Conservation (phyloP, 2,113 vertebrate genomes). For the Takifugu bimaculatus region DNA sequence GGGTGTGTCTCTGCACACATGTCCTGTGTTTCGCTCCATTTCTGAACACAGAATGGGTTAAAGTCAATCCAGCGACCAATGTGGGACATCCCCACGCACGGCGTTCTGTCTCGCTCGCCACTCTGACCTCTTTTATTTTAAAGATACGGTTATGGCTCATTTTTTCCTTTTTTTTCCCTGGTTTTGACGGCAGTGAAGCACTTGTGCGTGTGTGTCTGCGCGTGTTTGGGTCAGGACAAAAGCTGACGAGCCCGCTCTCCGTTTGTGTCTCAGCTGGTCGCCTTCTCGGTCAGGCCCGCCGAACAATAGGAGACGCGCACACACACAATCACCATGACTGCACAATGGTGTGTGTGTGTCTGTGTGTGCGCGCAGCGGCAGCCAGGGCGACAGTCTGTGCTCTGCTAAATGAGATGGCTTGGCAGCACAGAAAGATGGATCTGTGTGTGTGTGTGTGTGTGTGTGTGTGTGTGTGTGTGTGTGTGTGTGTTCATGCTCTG, state of each 20-base stretch:
- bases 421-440: conserved; percentile 32
- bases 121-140: conserved; percentile 21
- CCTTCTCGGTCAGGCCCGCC: conserved; percentile 43
- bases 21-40: neutral
- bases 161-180: neutral
- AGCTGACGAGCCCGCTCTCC: conserved; percentile 40
- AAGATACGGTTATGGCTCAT: too few relatives aligned
- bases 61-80: conserved; percentile 21
- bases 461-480: neutral
- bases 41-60: conserved; percentile 5
- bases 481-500: conserved; percentile 21
- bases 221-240: conserved; percentile 55
- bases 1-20: conserved; percentile 40
- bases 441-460: too few relatives aligned
- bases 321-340: conserved; percentile 8
- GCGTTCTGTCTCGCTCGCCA: neutral
- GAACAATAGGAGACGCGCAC: conserved; percentile 53
- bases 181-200: neutral
- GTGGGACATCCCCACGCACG: conserved; percentile 8
- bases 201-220: conserved; percentile 9
- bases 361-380: too few relatives aligned
- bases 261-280: conserved; percentile 62
- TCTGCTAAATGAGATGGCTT: too few relatives aligned
- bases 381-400: too few relatives aligned
- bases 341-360: neutral